Evolutionary conservation across 2,888 invertebrate species (phyloP).

Genomic region (Monochamus alternatus): DNA sequence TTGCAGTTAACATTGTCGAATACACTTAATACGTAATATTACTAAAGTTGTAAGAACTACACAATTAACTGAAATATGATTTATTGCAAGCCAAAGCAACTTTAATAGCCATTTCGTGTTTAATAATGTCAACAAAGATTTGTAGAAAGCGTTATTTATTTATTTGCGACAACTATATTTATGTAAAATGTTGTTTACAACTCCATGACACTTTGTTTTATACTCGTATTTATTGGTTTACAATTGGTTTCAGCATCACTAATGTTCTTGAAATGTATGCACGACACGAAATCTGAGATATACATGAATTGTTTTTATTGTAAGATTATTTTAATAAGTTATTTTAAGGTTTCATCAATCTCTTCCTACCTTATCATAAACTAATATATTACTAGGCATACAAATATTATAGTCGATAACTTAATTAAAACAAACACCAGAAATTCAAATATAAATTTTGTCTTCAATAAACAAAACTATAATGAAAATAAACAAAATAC

Average conservation of each 20-base stretch:
- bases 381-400: slow-evolving; percentile 36
- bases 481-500: slow-evolving; percentile 39
- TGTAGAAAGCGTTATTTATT: slow-evolving; percentile 47
- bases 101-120: slow-evolving; percentile 56
- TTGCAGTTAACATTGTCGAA: neutral
- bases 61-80: slow-evolving; percentile 24
- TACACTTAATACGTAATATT: neutral
- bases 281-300: slow-evolving; percentile 17
- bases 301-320: slow-evolving; percentile 14
- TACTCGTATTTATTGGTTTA: slow-evolving; percentile 22
- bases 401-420: slow-evolving; percentile 38
- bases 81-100: slow-evolving; percentile 29
- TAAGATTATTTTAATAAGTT: slow-evolving; percentile 17
- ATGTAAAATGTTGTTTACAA: slow-evolving; percentile 18
- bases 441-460: slow-evolving; percentile 39
- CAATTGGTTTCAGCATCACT: slow-evolving; percentile 11
- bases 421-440: slow-evolving; percentile 38
- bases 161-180: slow-evolving; percentile 23
- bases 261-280: slow-evolving; percentile 11
- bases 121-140: slow-evolving; percentile 55
- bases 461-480: slow-evolving; percentile 33
- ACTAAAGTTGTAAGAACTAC: neutral
- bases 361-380: slow-evolving; percentile 34
- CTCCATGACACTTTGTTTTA: slow-evolving; percentile 27
- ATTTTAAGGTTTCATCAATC: slow-evolving; percentile 34